Base-by-base conservation (phyloP, 2,113 vertebrate genomes). In the Xyliphius kryptos region DNA sequence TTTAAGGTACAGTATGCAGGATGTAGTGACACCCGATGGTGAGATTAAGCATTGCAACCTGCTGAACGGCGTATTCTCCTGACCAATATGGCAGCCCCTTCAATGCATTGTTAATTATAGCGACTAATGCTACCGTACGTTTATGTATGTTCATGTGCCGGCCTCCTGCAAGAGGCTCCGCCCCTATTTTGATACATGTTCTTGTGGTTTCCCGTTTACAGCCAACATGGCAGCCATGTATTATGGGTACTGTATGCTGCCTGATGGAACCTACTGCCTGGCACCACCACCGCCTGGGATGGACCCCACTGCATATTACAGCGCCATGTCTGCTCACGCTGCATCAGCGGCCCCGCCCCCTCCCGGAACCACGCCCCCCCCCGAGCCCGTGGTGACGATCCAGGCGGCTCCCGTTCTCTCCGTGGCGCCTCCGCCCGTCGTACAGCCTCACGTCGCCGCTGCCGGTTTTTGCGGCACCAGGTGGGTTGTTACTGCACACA, bases 221-320 rank as follows among this genome's bases (percentile, higher is more conserved):
- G 89, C 87, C 1, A 75, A 90, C 0, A 75, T 91, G 70, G 79
- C 89, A 7, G 86, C 93, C 59, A 82, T 97, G 85, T 97, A 94
- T 80, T 99, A 97, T 38, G 95, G 95, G 71, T 99, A 98, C 81
- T 99, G 97, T 79, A 88, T 97, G 92, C 82, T 99, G 11, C 95
- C 95, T 0, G 96, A 99, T 4, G 96, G 95, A 3, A 89, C 92
- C 0, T 97, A 91, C 67, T 97, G 94, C 84, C 79, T 97, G 47
- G 95, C 94, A 0, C 93, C 96, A 0, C 93, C 95, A 0, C 91
- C 93, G 2, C 93, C 93, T 0, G 96, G 92, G 1, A 89, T 95
- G 1, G 95, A 97, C 1, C 88, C 92, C 46, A 82, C 79, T 15
- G 76, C 89, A 11, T 95, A 94, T 83, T 97, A 96, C 62, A 90